Percentiles rank a stretch among this genome's conserved stretches.
Conservation (phyloP, 2,113 vertebrate genomes). For the Zosterops pallidus region DNA sequence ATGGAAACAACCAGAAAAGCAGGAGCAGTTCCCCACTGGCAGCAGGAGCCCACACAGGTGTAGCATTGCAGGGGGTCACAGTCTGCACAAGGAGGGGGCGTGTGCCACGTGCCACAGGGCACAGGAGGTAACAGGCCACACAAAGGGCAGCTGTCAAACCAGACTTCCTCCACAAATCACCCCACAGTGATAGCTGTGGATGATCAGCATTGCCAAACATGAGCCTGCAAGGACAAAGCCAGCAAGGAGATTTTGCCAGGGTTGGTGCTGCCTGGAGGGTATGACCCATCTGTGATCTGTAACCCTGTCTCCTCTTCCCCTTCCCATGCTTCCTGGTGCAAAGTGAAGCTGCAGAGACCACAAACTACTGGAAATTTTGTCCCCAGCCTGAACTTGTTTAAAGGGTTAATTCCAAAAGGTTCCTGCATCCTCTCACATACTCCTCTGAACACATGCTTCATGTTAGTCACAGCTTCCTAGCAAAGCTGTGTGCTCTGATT, state of each 20-base stretch:
- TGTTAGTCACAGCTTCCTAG: background rate
- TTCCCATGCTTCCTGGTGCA: background rate
- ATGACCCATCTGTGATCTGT: background rate
- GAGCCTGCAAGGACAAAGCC: background rate
- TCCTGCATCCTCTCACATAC: background rate
- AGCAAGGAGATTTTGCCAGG: background rate
- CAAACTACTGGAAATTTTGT: background rate
- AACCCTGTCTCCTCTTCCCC: background rate
- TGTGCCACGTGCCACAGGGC: fast-evolving
- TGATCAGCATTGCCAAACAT: background rate
- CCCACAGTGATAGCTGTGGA: background rate
- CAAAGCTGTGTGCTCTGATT: background rate
- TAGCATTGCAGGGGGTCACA: background rate
- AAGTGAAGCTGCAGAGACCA: background rate
- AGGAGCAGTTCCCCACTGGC: fast-evolving
- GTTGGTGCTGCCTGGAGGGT: background rate
- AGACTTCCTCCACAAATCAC: background rate
- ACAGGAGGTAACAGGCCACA: fast-evolving
- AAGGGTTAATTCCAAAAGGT: background rate
- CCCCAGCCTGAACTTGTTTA: background rate
- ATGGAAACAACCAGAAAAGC: background rate
- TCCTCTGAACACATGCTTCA: background rate
- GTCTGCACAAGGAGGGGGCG: background rate
- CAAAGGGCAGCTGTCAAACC: background rate
- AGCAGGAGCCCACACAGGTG: background rate